Conservation (phyloP, 1,140 invertebrate species). For the Drosophila baimaii region DNA sequence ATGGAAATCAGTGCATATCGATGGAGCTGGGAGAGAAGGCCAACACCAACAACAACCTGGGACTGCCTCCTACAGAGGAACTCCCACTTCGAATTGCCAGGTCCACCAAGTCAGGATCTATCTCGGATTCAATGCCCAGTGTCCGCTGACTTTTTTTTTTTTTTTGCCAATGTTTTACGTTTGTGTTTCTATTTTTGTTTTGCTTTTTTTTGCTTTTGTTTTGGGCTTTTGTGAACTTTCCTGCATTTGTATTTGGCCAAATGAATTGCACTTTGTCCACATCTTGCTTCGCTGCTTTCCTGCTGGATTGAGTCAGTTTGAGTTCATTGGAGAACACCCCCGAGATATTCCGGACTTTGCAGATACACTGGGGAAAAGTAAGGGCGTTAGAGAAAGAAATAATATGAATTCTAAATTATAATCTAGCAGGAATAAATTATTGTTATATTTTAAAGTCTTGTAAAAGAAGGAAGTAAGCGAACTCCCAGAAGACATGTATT, state of each 20-base stretch:
- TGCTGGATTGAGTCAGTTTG: constrained; percentile 29
- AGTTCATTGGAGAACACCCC: constrained; percentile 30
- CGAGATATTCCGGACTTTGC: neutral
- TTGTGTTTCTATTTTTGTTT: constrained; percentile 15
- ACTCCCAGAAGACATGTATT: too few relatives aligned
- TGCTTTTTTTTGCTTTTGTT: constrained; percentile 4
- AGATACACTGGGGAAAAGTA: neutral
- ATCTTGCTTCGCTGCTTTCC: constrained; percentile 26
- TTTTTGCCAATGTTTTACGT: constrained; percentile 11
- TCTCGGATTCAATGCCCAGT: constrained; percentile 41
- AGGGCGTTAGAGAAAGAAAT: too few relatives aligned
- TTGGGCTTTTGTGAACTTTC: constrained; percentile 47
- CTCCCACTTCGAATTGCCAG: constrained; percentile 27
- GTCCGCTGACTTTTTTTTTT: constrained; percentile 36
- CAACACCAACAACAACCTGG: constrained; percentile 26
- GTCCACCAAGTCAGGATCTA: constrained; percentile 38
- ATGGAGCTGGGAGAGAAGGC: constrained; percentile 36
- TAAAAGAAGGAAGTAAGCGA: too few relatives aligned
- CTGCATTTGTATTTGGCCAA: constrained; percentile 50
- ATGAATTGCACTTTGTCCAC: constrained; percentile 59
- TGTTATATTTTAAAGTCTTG: neutral
- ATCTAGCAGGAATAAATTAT: too few relatives aligned
- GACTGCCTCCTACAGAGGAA: constrained; percentile 13
- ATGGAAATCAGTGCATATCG: constrained; percentile 52
- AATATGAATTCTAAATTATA: too few relatives aligned